Percentiles rank a stretch among this genome's conserved stretches.
These are phyloP conservation scores for Zoroaster sp. DNA, from an alignment of 53 echinoderm and acorn worm species.

Conservation along the genomic window DNA sequence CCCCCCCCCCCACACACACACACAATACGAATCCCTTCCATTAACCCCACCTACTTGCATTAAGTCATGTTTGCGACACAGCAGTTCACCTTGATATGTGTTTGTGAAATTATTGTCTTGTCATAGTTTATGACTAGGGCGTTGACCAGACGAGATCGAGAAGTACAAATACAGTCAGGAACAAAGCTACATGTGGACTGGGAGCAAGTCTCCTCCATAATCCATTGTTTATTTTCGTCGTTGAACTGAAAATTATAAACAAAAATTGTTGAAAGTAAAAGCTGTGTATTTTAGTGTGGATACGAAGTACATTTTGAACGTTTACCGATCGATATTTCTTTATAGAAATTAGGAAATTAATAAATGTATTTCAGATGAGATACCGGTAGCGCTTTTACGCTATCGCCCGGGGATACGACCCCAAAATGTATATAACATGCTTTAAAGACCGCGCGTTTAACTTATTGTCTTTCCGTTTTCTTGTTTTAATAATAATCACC, in stretches of 20 bases:
- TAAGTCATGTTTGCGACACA: conserved; percentile 10
- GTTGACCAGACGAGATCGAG: conserved; percentile 16
- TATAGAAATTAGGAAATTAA: too few relatives aligned
- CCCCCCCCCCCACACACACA: not conserved
- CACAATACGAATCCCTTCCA: not conserved
- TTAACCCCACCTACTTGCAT: not conserved
- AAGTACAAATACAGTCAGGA: conserved; percentile 15
- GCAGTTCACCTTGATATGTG: conserved; percentile 37
- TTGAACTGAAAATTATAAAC: conserved; percentile 21
- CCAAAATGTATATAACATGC: too few relatives aligned
- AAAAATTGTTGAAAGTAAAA: not conserved
- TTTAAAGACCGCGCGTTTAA: too few relatives aligned
- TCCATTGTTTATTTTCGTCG: conserved; percentile 21
- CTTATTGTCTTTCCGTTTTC: too few relatives aligned
- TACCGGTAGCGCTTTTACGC: too few relatives aligned
- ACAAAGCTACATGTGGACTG: conserved; percentile 40
- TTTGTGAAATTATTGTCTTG: conserved; percentile 6
- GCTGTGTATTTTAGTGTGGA: not conserved
- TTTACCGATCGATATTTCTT: too few relatives aligned
- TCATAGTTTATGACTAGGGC: conserved; percentile 40
- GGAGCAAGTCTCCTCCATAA: conserved; percentile 41
- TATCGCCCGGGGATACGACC: too few relatives aligned
- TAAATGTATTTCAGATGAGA: too few relatives aligned
- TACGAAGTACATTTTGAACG: not conserved
- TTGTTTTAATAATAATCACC: too few relatives aligned